These are phyloP conservation scores for Pyrocephalus nanus DNA, from an alignment of 2,797 vertebrate genomes.

Conservation along the genomic window DNA sequence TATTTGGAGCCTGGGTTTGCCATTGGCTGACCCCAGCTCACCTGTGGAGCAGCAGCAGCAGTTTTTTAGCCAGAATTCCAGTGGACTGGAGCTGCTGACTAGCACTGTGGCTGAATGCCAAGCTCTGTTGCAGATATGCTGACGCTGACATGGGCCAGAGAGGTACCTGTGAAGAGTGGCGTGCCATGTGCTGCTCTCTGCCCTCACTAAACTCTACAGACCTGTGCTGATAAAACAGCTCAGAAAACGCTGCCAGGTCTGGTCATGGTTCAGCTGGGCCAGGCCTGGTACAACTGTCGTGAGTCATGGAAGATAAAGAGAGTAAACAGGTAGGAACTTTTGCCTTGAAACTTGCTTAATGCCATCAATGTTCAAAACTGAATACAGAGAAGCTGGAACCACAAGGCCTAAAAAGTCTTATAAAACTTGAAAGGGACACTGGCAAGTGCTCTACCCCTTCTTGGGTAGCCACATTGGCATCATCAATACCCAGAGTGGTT, in stretches of 20 bases:
- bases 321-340: slow-evolving; percentile 27
- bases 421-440: not conserved
- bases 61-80: not conserved
- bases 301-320: slow-evolving; percentile 10
- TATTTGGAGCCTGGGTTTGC: not conserved
- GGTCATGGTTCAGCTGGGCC: slow-evolving; percentile 19
- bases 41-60: not conserved
- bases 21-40: not conserved
- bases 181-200: slow-evolving; percentile 9
- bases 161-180: slow-evolving; percentile 1
- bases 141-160: not conserved
- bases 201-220: not conserved
- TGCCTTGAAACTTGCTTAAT: not conserved
- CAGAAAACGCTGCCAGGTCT: not conserved
- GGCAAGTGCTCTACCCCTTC: not conserved
- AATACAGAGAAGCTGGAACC: not conserved
- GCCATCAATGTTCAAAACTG: not conserved
- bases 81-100: not conserved
- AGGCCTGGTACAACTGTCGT: not conserved
- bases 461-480: not conserved
- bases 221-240: not conserved
- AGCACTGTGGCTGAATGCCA: not conserved
- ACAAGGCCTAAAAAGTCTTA: not conserved
- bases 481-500: not conserved
- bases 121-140: not conserved